These are phyloP conservation scores for Drosophila albomicans DNA, from an alignment of 1,140 invertebrate species.

Conservation along the genomic window DNA sequence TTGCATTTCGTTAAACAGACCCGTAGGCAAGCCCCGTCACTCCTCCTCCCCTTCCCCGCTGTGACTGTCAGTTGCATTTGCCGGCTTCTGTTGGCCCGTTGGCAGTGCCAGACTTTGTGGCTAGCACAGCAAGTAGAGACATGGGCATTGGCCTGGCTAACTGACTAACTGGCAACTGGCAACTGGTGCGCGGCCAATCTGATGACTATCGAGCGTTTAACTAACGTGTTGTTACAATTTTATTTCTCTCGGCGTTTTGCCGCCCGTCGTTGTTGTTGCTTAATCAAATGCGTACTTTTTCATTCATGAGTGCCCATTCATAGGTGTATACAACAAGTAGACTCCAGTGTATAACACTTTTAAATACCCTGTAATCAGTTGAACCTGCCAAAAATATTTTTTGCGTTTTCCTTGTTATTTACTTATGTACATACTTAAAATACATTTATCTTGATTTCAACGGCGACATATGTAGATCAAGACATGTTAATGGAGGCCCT, in stretches of 20 bases:
- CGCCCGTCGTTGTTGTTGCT: neutral
- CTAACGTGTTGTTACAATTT: conserved; percentile 45
- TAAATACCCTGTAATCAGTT: conserved; percentile 13
- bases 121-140: conserved; percentile 24
- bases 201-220: conserved; percentile 57
- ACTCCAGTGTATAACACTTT: neutral
- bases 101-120: conserved; percentile 71
- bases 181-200: conserved; percentile 24
- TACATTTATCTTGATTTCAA: no score
- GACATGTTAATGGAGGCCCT: no score
- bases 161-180: conserved; percentile 3
- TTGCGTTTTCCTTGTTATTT: neutral
- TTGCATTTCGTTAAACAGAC: conserved; percentile 75
- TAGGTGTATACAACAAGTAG: conserved; percentile 7
- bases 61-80: conserved; percentile 11
- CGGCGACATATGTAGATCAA: no score
- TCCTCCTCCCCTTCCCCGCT: conserved; percentile 5
- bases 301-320: conserved; percentile 57
- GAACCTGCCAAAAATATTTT: no score
- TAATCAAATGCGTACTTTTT: conserved; percentile 70
- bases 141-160: no score
- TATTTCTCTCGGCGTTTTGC: conserved; percentile 1
- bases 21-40: conserved; percentile 39
- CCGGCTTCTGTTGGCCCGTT: conserved; percentile 43
- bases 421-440: neutral